Percentiles rank a stretch among this genome's conserved stretches.
phyloP scores from a whole-genome alignment of 2,888 invertebrate species.

The Limnephilus rhombicus region DNA sequence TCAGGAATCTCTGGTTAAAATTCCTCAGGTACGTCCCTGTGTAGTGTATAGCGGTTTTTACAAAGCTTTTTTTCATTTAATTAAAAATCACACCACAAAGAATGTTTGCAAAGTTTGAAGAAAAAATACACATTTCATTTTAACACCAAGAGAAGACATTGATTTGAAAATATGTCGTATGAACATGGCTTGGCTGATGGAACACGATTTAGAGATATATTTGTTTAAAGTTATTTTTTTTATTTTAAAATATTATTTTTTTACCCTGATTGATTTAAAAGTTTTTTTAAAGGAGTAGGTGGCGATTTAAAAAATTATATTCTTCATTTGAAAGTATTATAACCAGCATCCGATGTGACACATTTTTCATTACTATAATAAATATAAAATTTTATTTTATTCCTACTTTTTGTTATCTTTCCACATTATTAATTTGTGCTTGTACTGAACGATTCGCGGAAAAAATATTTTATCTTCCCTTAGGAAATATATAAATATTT shows the following conservation, averaged over 20 bases:
- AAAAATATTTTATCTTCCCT: neutral
- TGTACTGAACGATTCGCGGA: neutral
- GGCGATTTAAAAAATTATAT: neutral
- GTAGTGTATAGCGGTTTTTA: no score
- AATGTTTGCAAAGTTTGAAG: no score
- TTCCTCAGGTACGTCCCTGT: no score
- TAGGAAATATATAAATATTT: neutral
- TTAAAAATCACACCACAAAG: no score
- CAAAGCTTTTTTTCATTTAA: no score
- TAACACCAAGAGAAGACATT: neutral
- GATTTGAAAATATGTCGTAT: neutral
- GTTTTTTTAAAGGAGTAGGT: neutral
- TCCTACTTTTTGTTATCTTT: neutral
- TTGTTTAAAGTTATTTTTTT: no score
- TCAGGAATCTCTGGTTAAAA: no score
- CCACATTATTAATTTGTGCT: neutral
- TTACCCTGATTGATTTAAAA: neutral
- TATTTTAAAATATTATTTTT: neutral
- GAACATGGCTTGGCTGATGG: neutral
- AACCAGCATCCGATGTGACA: neutral
- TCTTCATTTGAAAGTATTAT: neutral
- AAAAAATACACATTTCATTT: no score
- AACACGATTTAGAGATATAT: neutral
- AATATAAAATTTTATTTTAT: neutral
- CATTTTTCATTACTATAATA: neutral